Percentiles rank a stretch among this genome's conserved stretches.
These are phyloP conservation scores for Drosophila histrio DNA, from an alignment of 2,888 invertebrate genomes.

Conservation along the genomic window DNA sequence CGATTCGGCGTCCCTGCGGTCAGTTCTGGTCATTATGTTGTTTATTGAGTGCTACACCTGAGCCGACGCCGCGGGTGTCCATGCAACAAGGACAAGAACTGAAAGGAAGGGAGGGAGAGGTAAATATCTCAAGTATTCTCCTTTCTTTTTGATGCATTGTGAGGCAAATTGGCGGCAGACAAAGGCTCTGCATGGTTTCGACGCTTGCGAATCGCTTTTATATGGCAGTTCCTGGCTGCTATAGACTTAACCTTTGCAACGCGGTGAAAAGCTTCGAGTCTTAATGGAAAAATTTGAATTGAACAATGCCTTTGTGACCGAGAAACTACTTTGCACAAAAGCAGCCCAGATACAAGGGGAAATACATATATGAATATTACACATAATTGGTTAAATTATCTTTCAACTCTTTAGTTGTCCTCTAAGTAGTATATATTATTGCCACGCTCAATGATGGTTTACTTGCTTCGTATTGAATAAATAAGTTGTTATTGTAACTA, in stretches of 20 bases:
- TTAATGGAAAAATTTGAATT: constrained; percentile 14
- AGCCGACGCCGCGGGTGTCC: constrained; percentile 34
- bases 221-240: constrained; percentile 16
- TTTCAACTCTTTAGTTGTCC: neutral
- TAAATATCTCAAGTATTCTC: neutral
- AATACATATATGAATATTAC: neutral
- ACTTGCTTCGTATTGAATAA: neutral
- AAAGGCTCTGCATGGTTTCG: constrained; percentile 36
- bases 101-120: neutral
- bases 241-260: constrained; percentile 28
- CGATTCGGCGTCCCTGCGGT: constrained; percentile 47
- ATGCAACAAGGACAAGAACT: neutral
- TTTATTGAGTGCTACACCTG: constrained; percentile 75
- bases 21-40: constrained; percentile 67
- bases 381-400: neutral
- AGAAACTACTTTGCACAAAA: neutral
- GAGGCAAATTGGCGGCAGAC: constrained; percentile 47
- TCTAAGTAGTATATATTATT: neutral
- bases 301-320: constrained; percentile 6
- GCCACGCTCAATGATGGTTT: too few species aligned
- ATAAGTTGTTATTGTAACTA: neutral
- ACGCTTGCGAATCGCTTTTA: constrained; percentile 2
- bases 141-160: constrained; percentile 28
- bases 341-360: neutral
- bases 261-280: neutral